Conservation (phyloP, 2,113 vertebrate genomes). For the Nothoprocta perdicaria region DNA sequence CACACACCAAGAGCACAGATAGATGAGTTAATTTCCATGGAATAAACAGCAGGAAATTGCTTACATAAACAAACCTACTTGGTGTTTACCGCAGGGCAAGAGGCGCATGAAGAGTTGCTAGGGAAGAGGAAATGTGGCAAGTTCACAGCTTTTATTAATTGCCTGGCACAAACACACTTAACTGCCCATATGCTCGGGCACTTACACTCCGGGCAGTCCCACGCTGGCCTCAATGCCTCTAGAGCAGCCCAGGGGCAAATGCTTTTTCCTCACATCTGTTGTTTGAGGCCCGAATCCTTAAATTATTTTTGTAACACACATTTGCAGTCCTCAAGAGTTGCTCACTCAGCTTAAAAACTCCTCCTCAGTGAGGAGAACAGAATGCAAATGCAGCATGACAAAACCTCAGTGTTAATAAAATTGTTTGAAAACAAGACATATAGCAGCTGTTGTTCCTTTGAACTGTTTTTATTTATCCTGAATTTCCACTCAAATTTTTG, state of each 20-base stretch:
- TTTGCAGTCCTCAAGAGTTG: not conserved
- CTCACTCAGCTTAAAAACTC: constrained; percentile 7
- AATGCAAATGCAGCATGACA: constrained; percentile 14
- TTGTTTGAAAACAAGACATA: constrained; percentile 24
- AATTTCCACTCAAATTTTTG: not conserved
- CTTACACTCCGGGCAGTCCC: not conserved
- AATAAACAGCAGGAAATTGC: not conserved
- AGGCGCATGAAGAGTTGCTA: not conserved
- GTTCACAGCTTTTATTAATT: constrained; percentile 26
- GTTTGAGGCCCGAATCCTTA: not conserved
- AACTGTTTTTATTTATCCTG: constrained; percentile 3
- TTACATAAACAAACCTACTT: not conserved
- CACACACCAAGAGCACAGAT: rapidly evolving
- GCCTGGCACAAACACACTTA: not conserved
- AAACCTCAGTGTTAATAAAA: constrained; percentile 19
- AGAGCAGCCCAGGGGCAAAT: rapidly evolving
- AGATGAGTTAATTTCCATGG: not conserved
- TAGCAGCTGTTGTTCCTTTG: constrained; percentile 27
- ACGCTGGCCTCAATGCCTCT: not conserved
- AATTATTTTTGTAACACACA: not conserved
- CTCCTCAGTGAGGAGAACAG: not conserved
- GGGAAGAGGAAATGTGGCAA: not conserved
- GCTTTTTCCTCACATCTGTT: not conserved
- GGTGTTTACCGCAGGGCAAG: rapidly evolving
- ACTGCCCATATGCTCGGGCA: rapidly evolving